These are phyloP conservation scores for Eucera pruinosa DNA, from an alignment of 2,888 invertebrate species.

Conservation along the genomic window DNA sequence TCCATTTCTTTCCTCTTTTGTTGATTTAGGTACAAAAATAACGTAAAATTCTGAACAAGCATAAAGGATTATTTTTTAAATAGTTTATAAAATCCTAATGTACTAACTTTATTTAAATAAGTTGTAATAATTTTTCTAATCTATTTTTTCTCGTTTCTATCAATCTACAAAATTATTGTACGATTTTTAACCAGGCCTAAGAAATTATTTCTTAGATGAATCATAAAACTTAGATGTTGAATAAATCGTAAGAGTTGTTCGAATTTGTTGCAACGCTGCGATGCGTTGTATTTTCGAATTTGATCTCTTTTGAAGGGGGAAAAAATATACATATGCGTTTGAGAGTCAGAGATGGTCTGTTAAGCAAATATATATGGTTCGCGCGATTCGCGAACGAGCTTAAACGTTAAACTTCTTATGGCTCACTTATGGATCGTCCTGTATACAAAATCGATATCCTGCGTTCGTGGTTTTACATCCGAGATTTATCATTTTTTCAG, in stretches of 20 bases:
- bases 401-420: slow-evolving; percentile 41
- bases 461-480: slow-evolving; percentile 68
- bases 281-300: no score
- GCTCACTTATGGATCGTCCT: slow-evolving; percentile 46
- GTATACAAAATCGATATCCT: slow-evolving; percentile 56
- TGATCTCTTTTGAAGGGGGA: not conserved
- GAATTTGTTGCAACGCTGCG: not conserved
- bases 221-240: no score
- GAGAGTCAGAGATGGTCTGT: not conserved
- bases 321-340: not conserved
- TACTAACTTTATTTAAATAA: no score
- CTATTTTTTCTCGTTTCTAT: not conserved
- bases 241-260: not conserved
- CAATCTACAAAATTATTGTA: not conserved
- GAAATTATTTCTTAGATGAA: no score
- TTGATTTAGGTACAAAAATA: no score
- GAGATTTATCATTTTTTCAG: slow-evolving; percentile 72
- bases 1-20: no score
- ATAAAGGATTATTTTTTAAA: no score
- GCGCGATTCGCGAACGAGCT: not conserved
- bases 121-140: no score
- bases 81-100: no score
- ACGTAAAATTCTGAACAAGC: no score
- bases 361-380: slow-evolving; percentile 27
- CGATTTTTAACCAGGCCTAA: not conserved